phyloP scores from a whole-genome alignment of 2,113 vertebrate species.

The Scartelaos histophorus region DNA sequence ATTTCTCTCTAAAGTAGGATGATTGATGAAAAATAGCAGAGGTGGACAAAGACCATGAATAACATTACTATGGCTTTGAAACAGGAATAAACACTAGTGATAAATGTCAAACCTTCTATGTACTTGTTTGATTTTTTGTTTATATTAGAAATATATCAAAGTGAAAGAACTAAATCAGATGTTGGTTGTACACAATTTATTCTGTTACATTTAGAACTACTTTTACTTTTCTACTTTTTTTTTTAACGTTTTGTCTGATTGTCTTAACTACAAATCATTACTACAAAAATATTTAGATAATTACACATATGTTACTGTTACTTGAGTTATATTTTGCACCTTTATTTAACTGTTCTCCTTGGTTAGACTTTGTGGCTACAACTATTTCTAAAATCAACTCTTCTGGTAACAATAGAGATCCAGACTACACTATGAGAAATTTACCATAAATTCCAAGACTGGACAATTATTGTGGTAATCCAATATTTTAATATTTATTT shows the following conservation, averaged over 20 bases:
- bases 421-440: background rate
- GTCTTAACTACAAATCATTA: no score
- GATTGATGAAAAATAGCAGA: background rate
- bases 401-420: background rate
- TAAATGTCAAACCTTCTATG: no score
- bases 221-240: no score
- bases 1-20: background rate
- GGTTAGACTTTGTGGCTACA: no score
- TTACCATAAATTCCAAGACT: background rate
- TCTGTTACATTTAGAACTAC: no score
- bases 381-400: background rate
- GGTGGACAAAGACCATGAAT: background rate
- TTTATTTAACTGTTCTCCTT: no score
- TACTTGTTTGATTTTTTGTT: no score
- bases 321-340: no score
- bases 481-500: conserved; percentile 4
- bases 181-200: background rate
- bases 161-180: background rate
- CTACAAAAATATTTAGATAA: no score
- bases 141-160: no score
- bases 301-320: no score
- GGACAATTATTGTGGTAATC: background rate
- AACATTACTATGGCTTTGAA: background rate
- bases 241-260: no score
- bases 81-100: background rate